Conservation (phyloP, 2,888 invertebrate species). For the Keiferia lycopersicella region DNA sequence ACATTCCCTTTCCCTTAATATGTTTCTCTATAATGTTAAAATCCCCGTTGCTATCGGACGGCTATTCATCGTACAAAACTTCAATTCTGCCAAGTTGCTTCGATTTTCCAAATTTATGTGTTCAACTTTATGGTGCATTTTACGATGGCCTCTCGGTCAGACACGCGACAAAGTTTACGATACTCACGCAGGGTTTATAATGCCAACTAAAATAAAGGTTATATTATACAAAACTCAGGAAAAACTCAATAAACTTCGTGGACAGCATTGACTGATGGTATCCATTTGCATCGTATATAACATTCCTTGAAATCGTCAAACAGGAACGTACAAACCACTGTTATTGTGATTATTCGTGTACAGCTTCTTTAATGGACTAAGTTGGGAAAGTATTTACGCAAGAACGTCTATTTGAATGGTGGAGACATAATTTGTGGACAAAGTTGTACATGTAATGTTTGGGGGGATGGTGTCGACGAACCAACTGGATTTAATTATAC, state of each 20-base stretch:
- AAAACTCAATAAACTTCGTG: conserved; percentile 34
- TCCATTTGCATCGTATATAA: conserved; percentile 4
- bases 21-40: background rate
- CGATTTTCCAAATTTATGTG: conserved; percentile 72
- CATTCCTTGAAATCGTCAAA: conserved; percentile 48
- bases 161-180: conserved; percentile 71
- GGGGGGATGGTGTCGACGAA: conserved; percentile 58
- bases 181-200: conserved; percentile 65
- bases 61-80: conserved; percentile 41
- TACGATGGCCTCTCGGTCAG: conserved; percentile 73
- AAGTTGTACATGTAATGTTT: conserved; percentile 71
- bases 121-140: conserved; percentile 70
- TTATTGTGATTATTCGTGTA: conserved; percentile 69
- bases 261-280: conserved; percentile 12
- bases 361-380: conserved; percentile 73
- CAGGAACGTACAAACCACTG: conserved; percentile 60
- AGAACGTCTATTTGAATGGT: conserved; percentile 72
- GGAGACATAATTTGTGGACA: conserved; percentile 75
- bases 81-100: conserved; percentile 55
- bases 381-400: conserved; percentile 73
- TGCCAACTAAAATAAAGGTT: conserved; percentile 59
- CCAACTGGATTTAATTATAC: conserved; percentile 67
- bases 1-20: background rate
- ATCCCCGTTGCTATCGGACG: background rate
- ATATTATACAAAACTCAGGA: conserved; percentile 42